phyloP scores from a whole-genome alignment of 2,113 vertebrate genomes.

The Macrotus californicus region DNA sequence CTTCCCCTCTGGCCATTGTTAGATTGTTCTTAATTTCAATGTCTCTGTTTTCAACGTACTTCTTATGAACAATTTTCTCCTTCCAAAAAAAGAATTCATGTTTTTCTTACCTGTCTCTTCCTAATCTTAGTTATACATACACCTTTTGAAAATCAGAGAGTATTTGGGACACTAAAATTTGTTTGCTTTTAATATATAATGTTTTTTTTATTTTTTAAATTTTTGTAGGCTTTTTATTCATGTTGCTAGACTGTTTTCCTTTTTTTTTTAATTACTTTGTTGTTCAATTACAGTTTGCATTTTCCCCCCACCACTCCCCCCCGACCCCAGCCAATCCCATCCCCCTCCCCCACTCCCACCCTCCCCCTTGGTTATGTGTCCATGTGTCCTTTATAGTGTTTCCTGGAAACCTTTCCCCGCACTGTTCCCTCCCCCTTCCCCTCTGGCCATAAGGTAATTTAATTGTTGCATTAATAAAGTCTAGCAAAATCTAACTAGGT shows the following conservation, averaged over 20 bases:
- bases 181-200: not conserved
- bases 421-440: too few species aligned
- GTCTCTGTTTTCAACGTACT: not conserved
- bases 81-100: not conserved
- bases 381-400: too few species aligned
- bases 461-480: not conserved
- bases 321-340: too few species aligned
- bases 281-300: too few species aligned
- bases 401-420: too few species aligned
- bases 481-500: not conserved
- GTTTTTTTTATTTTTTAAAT: too few species aligned
- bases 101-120: not conserved
- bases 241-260: too few species aligned
- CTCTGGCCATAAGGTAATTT: not conserved
- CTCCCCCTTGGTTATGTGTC: too few species aligned
- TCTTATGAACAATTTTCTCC: not conserved
- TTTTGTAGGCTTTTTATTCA: too few species aligned
- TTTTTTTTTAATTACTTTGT: too few species aligned
- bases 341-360: too few species aligned
- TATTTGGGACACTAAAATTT: not conserved
- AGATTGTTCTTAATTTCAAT: not conserved
- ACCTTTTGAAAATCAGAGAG: not conserved
- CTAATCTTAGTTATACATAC: not conserved
- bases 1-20: not conserved
- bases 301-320: too few species aligned